These are phyloP conservation scores for Ranitomeya variabilis DNA, from an alignment of 2,113 vertebrate species.

Conservation along the genomic window DNA sequence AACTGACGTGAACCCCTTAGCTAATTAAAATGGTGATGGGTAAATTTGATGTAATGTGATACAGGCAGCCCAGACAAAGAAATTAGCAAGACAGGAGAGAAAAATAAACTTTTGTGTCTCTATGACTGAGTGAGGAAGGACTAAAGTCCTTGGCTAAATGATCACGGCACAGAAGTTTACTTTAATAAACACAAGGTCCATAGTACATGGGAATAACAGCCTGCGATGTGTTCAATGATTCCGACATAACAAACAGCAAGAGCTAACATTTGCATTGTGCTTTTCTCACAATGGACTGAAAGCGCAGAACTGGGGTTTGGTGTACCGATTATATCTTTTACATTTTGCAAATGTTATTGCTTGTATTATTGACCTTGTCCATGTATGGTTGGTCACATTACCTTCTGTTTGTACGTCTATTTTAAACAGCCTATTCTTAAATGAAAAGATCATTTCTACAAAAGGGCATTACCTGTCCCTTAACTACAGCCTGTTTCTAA, in stretches of 20 bases:
- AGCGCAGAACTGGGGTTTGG: no score
- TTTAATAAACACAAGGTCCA: background rate
- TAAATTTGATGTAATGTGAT: conserved; percentile 1
- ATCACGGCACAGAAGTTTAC: background rate
- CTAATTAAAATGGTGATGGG: background rate
- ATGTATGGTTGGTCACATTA: background rate
- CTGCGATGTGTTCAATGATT: background rate
- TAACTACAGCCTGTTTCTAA: no score
- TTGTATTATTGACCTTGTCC: no score
- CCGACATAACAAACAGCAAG: background rate
- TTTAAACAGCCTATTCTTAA: no score
- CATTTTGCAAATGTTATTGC: background rate
- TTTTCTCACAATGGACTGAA: no score
- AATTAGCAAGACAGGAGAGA: background rate
- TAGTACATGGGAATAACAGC: background rate
- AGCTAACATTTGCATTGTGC: no score
- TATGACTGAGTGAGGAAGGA: background rate
- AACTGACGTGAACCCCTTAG: background rate
- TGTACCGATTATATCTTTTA: background rate
- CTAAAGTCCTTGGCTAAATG: background rate
- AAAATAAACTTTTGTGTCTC: background rate
- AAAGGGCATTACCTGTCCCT: no score
- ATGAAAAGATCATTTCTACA: no score
- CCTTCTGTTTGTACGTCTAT: background rate
- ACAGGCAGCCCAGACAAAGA: background rate